phyloP scores from a whole-genome alignment of 2,797 vertebrate genomes.

The Podarcis lilfordi region DNA sequence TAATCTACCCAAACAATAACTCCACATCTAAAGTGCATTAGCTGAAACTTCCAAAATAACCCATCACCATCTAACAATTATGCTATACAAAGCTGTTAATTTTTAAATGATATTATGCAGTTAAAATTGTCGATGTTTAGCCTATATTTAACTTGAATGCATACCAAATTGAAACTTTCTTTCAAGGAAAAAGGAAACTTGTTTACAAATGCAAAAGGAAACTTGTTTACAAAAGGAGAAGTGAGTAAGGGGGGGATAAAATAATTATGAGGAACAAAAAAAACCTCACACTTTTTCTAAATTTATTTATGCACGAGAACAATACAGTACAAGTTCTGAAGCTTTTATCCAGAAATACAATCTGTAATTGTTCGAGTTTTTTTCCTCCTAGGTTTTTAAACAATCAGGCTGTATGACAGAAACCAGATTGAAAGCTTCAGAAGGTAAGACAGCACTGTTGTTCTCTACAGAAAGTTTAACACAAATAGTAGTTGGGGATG shows the following conservation, averaged over 20 bases:
- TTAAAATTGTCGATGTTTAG: constrained; percentile 9
- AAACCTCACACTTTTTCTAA: background rate
- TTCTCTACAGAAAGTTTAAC: background rate
- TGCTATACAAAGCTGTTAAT: background rate
- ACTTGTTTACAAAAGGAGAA: background rate
- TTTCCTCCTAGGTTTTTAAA: background rate
- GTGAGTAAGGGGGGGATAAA: background rate
- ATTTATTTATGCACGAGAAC: constrained; percentile 24
- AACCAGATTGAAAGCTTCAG: background rate
- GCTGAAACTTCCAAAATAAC: constrained; percentile 27
- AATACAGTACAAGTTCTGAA: constrained; percentile 42
- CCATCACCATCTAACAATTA: background rate
- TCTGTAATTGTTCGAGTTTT: background rate
- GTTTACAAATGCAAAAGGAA: background rate
- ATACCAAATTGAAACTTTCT: background rate
- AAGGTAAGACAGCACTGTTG: background rate
- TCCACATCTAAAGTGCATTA: background rate
- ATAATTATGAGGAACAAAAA: background rate
- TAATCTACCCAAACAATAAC: background rate
- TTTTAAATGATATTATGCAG: constrained; percentile 11
- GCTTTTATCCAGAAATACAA: background rate
- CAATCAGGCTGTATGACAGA: background rate
- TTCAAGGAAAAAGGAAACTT: background rate
- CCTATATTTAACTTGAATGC: constrained; percentile 3
- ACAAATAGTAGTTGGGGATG: no score